Evolutionary conservation across 2,888 invertebrate genomes (phyloP), one percentile per base, ranked within the genome.

Genomic region (Odontothrips loti): DNA sequence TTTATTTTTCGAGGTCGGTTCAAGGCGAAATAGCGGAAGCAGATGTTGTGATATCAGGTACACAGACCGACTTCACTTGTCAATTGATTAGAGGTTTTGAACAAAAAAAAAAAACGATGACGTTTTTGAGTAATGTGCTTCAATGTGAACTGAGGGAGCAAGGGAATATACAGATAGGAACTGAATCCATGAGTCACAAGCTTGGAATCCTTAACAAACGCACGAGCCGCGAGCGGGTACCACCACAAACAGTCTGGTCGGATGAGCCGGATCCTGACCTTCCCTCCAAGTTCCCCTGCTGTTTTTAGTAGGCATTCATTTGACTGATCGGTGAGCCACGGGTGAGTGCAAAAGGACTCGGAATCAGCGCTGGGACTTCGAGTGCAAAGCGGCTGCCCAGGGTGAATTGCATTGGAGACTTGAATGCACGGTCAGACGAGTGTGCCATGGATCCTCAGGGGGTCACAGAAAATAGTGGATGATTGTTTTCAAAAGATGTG

Each of bases 11-110:
- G 68, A 27, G 27, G 68, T 27, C 8, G 9, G 27, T 27, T 27
- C 68, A 75, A 75, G 68, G 68, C 68, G 68, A 75, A 27, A 27
- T 12, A 27, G 68, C 68, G 68, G 68, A 75, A 75, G 68, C 68
- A 75, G 68, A 75, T 75, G 68, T 75, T 58, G 58, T 20, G 58
- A 58, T 17, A 17, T 58, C 20, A 17, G 3, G 6, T 58, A 20
- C 6, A 58, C 15, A 20, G 58, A 0, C 20, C 20, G 15, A n/a
- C 58, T 58, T 0, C n/a, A 15, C 58, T 0, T 6, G n/a, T 58
- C 58, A 20, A 58, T 15, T 75, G 23, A 8, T 27, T 27, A 27
- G 1, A 12, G 23, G 27, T 9, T 68, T 23, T n/a, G 23, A 68
- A 63, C n/a, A 23, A 27, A 11, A 27, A 12, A 68, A 12, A n/a